Evolutionary conservation across 1,140 invertebrate genomes (phyloP), one percentile per base, ranked within the genome.

Genomic region (Drosophila virilis): DNA sequence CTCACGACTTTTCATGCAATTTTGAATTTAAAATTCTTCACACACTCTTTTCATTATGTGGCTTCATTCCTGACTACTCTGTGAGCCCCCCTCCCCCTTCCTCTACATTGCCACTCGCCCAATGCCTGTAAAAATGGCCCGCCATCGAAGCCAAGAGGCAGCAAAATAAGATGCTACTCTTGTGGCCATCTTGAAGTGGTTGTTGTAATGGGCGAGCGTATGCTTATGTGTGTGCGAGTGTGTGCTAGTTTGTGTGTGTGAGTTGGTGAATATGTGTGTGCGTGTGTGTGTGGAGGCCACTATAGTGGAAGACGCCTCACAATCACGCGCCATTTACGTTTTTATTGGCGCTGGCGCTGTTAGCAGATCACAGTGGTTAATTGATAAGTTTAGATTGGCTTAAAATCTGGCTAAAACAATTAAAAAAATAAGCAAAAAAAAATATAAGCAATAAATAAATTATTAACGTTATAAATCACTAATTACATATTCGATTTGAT

Each of bases 1-100:
- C 84, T 89, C 84, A 89, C 84, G 84, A 89, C 84, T 89, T 89
- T 89, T 89, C 84, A 89, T 89, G 84, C 84, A 89, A 89, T 89
- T 89, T 89, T 89, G 84, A 89, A 89, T 89, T 89, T 89, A 89
- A 89, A 89, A 89, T 89, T 89, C 84, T 89, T 89, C 84, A 89
- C 84, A 89, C 84, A 89, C 84, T 89, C 84, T 84, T 89, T 89
- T 89, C 80, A 89, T 89, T 89, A 89, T 89, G 80, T 88, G 64
- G 78, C 83, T 86, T 66, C 78, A 71, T 74, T 84, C 73, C 77
- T 73, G 64, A 50, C 60, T 37, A 37, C 58, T n/a, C 52, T 32
- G 42, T 33, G 1, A 9, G 22, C 32, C 42, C 22, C 58, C 37
- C 10, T 15, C 40, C 8, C 15, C 13, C 17, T 1, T 17, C 33